These are phyloP conservation scores for Erinaceus europaeus DNA, from an alignment of 2,113 vertebrate species.

Conservation along the genomic window DNA sequence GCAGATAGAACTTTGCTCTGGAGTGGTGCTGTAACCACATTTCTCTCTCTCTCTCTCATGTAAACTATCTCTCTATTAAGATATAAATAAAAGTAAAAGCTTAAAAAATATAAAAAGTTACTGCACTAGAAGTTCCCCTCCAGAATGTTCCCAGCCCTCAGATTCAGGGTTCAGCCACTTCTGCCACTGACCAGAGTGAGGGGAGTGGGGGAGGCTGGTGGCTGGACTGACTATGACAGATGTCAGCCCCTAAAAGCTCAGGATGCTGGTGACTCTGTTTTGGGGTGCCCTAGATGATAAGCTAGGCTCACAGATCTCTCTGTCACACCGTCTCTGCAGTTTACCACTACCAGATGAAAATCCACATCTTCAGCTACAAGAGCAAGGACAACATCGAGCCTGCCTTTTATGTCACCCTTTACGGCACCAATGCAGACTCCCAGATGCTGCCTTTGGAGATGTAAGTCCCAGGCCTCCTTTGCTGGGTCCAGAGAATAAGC, in stretches of 20 bases:
- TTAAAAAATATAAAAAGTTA: too few relatives aligned
- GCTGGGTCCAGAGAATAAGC: not conserved
- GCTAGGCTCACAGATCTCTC: not conserved
- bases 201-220: not conserved
- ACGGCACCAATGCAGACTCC: slow-evolving; percentile 87
- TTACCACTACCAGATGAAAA: slow-evolving; percentile 98
- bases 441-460: slow-evolving; percentile 83
- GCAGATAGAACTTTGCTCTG: not conserved
- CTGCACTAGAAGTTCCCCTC: too few relatives aligned
- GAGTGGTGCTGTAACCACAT: too few relatives aligned
- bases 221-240: not conserved
- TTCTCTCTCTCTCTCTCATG: too few relatives aligned
- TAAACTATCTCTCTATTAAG: too few relatives aligned
- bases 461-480: slow-evolving; percentile 82
- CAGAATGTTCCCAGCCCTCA: too few relatives aligned
- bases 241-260: not conserved
- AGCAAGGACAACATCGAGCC: slow-evolving; percentile 83
- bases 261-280: not conserved
- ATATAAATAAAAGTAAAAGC: too few relatives aligned
- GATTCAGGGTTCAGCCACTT: not conserved
- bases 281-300: not conserved
- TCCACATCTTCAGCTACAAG: slow-evolving; percentile 93
- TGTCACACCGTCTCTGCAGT: slow-evolving; percentile 81
- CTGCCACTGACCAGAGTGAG: too few relatives aligned
- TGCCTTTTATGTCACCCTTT: slow-evolving; percentile 87